Percentiles rank a stretch among this genome's conserved stretches.
Conservation (phyloP, 2,888 invertebrate species). For the Drosophila falleni region DNA sequence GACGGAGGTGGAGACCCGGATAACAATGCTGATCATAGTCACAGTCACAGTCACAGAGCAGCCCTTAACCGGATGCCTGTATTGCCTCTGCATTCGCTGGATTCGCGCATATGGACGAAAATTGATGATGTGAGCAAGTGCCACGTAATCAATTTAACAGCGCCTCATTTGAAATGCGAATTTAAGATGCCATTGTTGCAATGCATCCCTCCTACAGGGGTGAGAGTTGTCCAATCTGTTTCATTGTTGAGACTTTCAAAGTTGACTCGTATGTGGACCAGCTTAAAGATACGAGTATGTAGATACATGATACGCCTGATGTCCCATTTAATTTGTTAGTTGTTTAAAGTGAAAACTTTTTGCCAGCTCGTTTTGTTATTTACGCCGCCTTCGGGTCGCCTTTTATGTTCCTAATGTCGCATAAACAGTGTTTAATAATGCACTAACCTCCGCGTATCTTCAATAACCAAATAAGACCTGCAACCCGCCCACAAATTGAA, state of each 20-base stretch:
- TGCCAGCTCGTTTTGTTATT: constrained; percentile 48
- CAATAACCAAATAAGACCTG: constrained; percentile 73
- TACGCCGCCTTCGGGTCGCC: constrained; percentile 45
- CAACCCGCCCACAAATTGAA: constrained; percentile 19
- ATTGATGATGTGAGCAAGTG: constrained; percentile 80
- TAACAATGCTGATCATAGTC: constrained; percentile 33
- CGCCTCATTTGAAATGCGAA: constrained; percentile 74
- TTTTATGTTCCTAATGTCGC: constrained; percentile 82
- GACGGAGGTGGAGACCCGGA: constrained; percentile 11
- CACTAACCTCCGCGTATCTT: constrained; percentile 67
- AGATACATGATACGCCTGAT: constrained; percentile 39
- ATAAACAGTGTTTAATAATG: constrained; percentile 80
- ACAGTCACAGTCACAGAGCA: constrained; percentile 12
- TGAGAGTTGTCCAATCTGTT: constrained; percentile 30
- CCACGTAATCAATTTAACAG: constrained; percentile 77
- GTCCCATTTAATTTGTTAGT: constrained; percentile 20
- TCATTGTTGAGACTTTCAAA: constrained; percentile 17
- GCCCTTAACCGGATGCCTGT: constrained; percentile 41
- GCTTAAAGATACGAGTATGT: constrained; percentile 12
- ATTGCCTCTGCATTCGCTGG: constrained; percentile 14
- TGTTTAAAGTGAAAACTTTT: constrained; percentile 26
- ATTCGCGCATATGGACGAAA: constrained; percentile 73
- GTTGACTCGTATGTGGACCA: neutral
- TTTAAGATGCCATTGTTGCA: constrained; percentile 77
- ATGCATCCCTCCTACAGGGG: constrained; percentile 20